Evolutionary conservation across 2,888 invertebrate genomes (phyloP), one percentile per base, ranked within the genome.

Genomic region (Chouioia cunea): DNA sequence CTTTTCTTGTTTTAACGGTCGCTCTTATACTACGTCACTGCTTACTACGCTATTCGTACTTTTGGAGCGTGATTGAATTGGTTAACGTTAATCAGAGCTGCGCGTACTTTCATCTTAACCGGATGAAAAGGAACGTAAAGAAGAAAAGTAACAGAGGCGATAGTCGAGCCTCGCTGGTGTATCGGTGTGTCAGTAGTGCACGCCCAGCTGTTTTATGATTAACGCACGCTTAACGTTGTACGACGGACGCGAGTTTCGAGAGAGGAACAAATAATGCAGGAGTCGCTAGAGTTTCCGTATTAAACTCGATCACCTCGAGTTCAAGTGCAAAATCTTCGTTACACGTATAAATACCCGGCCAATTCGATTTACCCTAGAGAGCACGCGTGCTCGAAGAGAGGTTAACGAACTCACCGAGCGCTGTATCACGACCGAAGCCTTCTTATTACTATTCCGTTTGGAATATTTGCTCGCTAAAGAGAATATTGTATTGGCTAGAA

Each of bases 251-350:
- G 36, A n/a, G n/a, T n/a, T n/a, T n/a, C 36, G 10, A 36, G 6
- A 36, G 36, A 36, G 36, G 12, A 6, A 27, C 4, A 36, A 10
- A 36, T 1, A 36, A 10, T 10, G 6, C 6, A 10, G 2, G 36
- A 36, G 2, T 36, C 36, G 36, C 36, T 36, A 36, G 10, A 6
- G 10, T 36, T 36, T 36, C 36, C 12, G 12, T 10, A 36, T 36
- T 27, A 27, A 4, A 27, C 27, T 27, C 2, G 27, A 57, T 20
- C n/a, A 6, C 50, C 52, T 52, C 48, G 54, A 48, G 66, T 71
- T 67, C 63, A 71, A 71, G 63, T 63, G 58, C 58, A 63, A 59
- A 58, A n/a, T 16, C 46, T 63, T 66, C 36, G 65, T 71, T 58
- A 58, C 57, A 53, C n/a, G n/a, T n/a, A n/a, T 66, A 67, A 62